Base-by-base conservation (phyloP, 2,113 vertebrate genomes). In the Phylloscopus trochilus region DNA sequence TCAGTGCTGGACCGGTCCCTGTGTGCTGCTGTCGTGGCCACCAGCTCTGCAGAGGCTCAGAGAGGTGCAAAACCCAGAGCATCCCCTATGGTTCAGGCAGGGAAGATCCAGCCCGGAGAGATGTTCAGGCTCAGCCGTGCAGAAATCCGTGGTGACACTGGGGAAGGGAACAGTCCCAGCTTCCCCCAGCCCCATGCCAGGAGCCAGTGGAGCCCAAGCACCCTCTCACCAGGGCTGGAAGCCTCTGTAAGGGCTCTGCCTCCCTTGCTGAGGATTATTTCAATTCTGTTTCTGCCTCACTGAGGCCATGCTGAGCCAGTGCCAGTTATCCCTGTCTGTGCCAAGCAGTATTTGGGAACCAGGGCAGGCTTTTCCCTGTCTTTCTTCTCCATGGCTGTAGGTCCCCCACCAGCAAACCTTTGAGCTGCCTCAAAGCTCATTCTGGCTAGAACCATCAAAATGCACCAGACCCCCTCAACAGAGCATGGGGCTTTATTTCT, bases 301-400 rank as follows among this genome's bases (percentile, higher is more conserved):
- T 3, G 11, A 56, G 93, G 72, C 68, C 4, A 0, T 43, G 67
- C 88, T 84, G 89, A 95, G 89, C 78, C 84, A 59, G 33, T 0
- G 18, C 84, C 91, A 94, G 82, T 82, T 92, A 53, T 85, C 92
- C 78, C 72, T 84, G 58, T 80, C 85, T 67, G 46, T 94, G 92
- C 80, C 43, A 37, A 80, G 64, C 3, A 1, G 13, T 70, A 11
- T 72, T 78, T 87, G 73, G 83, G 87, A 83, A 74, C 30, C 75
- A n/a, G 80, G 68, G 41, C 52, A 41, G 66, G 77, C 60, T 92
- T 78, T 41, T 80, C 89, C 49, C 49, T 81, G 27, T 63, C 68
- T 83, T 47, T 83, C 30, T 73, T 87, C 59, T 87, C 67, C 2
- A 2, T 20, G 59, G 53, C 69, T 58, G 6, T 72, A 43, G 73